Percentiles rank a stretch among this genome's conserved stretches.
Evolutionary conservation across 2,113 vertebrate species (phyloP).

Genomic region (Bucco capensis): DNA sequence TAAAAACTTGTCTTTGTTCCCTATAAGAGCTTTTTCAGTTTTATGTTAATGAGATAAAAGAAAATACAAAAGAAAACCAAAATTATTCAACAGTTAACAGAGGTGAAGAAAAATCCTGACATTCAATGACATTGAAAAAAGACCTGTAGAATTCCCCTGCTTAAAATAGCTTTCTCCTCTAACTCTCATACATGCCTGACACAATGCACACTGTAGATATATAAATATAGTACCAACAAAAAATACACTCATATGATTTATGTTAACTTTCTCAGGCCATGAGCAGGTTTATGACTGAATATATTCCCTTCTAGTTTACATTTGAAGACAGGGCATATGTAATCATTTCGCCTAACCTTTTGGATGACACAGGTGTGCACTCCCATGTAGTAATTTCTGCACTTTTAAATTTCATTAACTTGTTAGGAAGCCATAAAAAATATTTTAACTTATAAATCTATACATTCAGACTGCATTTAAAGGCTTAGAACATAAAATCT

Average conservation of each 20-base stretch:
- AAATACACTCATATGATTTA: fast-evolving
- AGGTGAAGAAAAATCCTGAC: not conserved
- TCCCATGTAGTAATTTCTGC: not conserved
- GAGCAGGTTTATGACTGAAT: not conserved
- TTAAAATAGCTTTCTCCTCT: not conserved
- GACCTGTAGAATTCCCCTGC: not conserved
- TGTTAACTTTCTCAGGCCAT: not conserved
- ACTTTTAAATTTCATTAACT: not conserved
- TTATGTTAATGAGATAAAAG: not conserved
- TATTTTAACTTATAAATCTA: not conserved
- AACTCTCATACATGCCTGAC: not conserved
- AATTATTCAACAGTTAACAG: not conserved
- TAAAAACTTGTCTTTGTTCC: not conserved
- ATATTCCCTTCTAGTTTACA: fast-evolving
- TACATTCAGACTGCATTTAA: not conserved
- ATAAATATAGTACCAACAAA: not conserved
- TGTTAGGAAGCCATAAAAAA: not conserved
- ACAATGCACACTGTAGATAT: not conserved
- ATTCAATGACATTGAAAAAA: not conserved
- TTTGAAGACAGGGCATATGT: not conserved
- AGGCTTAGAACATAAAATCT: not conserved
- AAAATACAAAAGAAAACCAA: not conserved
- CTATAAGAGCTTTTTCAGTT: not conserved
- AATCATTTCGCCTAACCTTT: not conserved
- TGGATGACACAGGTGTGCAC: not conserved